Percentiles rank a stretch among this genome's conserved stretches.
Conservation (phyloP, 2,113 vertebrate species). For the Gymnorhina tibicen region DNA sequence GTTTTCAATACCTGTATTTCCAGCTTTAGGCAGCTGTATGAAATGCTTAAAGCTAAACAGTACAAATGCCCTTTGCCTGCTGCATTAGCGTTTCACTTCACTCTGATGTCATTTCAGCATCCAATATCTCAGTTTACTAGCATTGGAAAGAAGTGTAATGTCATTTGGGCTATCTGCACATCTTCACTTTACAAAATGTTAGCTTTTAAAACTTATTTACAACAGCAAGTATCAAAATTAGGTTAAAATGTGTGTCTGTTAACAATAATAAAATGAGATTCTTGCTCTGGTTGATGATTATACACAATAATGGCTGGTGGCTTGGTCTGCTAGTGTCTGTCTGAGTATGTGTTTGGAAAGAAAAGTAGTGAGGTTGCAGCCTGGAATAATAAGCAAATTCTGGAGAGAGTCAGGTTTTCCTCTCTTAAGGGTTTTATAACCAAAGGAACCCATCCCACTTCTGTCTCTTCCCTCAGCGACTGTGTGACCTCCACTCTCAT, state of each 20-base stretch:
- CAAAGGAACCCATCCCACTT: background rate
- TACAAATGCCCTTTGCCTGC: background rate
- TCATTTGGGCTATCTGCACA: conserved; percentile 36
- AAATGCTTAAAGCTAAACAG: background rate
- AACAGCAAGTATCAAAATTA: background rate
- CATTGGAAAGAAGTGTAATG: background rate
- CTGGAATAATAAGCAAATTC: background rate
- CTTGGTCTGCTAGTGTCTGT: background rate
- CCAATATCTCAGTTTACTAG: background rate
- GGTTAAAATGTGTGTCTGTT: conserved; percentile 17
- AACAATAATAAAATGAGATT: conserved; percentile 17
- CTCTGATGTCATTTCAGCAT: conserved; percentile 9
- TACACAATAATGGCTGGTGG: background rate
- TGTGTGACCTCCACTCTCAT: background rate
- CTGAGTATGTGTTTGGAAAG: background rate
- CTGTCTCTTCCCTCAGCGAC: fast-evolving
- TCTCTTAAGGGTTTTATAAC: background rate
- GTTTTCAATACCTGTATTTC: background rate
- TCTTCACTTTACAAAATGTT: conserved; percentile 20
- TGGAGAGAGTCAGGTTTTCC: background rate
- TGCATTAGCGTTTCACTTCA: background rate
- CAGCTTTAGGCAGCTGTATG: background rate
- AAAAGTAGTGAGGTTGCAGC: background rate
- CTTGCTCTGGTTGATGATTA: background rate
- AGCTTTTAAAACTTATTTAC: conserved; percentile 12